Evolutionary conservation across 2,888 invertebrate genomes (phyloP).

Genomic region (Nowickia ferox): DNA sequence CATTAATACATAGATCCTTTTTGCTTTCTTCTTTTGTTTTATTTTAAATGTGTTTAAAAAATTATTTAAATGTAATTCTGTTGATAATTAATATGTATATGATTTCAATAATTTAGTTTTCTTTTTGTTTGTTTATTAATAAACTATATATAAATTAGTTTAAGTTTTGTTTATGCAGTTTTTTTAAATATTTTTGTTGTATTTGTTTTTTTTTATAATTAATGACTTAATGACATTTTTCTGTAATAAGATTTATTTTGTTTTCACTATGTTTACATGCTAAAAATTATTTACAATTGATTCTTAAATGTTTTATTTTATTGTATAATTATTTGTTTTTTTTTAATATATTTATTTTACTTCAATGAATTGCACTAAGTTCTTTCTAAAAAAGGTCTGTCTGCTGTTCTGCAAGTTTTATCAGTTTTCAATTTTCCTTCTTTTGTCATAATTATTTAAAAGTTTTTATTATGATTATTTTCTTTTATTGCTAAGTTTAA

Average conservation of each 20-base stretch:
- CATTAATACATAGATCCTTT: constrained; percentile 4
- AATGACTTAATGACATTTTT: constrained; percentile 78
- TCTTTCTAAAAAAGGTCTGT: constrained; percentile 81
- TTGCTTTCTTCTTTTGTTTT: constrained; percentile 30
- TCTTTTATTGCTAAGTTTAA: constrained; percentile 59
- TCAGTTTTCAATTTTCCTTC: constrained; percentile 25
- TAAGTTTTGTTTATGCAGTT: constrained; percentile 61
- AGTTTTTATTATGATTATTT: constrained; percentile 23
- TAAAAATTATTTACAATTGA: constrained; percentile 81
- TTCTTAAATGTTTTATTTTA: constrained; percentile 74
- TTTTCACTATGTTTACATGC: constrained; percentile 77
- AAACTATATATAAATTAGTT: constrained; percentile 75
- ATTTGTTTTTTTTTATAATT: constrained; percentile 67
- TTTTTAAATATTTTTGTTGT: constrained; percentile 66
- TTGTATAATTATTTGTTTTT: constrained; percentile 64
- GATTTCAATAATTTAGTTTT: constrained; percentile 63
- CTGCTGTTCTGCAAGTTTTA: constrained; percentile 65
- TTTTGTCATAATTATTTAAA: constrained; percentile 16
- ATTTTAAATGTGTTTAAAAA: constrained; percentile 67
- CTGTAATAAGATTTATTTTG: constrained; percentile 38
- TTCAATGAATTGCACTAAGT: constrained; percentile 83
- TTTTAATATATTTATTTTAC: constrained; percentile 73
- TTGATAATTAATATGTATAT: constrained; percentile 69
- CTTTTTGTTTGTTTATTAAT: constrained; percentile 70
- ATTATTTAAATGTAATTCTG: constrained; percentile 62